These are phyloP conservation scores for Endomychus coccineus DNA, from an alignment of 2,888 invertebrate species.

Conservation along the genomic window DNA sequence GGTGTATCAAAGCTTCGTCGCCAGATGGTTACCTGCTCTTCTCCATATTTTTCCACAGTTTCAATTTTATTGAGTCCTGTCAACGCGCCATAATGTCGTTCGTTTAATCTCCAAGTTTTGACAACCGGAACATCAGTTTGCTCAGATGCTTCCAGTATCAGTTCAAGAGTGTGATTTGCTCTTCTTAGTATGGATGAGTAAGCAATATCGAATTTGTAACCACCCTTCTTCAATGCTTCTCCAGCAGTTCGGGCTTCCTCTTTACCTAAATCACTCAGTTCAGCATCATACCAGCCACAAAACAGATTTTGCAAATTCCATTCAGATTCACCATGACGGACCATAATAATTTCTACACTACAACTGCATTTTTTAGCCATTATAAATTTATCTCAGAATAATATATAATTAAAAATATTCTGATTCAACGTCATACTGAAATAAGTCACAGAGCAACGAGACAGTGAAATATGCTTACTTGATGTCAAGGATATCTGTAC, in stretches of 20 bases:
- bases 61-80: constrained; percentile 81
- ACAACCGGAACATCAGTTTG: constrained; percentile 60
- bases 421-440: no score
- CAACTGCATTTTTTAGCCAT: constrained; percentile 14
- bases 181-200: constrained; percentile 74
- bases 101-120: constrained; percentile 78
- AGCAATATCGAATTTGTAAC: constrained; percentile 68
- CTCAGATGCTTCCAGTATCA: constrained; percentile 59
- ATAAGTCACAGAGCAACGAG: no score
- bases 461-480: no score
- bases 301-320: constrained; percentile 55
- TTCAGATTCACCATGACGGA: constrained; percentile 55
- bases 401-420: no score
- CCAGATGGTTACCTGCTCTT: constrained; percentile 72
- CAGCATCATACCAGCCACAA: constrained; percentile 55
- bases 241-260: constrained; percentile 65
- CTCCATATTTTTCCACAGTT: constrained; percentile 78
- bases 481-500: no score
- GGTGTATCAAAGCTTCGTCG: constrained; percentile 74
- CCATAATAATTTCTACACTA: constrained; percentile 45
- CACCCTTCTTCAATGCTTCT: constrained; percentile 61
- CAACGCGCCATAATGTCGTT: constrained; percentile 80
- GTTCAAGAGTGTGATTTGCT: constrained; percentile 65
- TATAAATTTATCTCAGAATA: background rate
- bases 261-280: constrained; percentile 54